A percentile compares a stretch with the other conserved stretches of the same genome.
Conservation (phyloP, 37 sponge, comb jelly and placozoan species). For the Hexactinellida sp. region DNA sequence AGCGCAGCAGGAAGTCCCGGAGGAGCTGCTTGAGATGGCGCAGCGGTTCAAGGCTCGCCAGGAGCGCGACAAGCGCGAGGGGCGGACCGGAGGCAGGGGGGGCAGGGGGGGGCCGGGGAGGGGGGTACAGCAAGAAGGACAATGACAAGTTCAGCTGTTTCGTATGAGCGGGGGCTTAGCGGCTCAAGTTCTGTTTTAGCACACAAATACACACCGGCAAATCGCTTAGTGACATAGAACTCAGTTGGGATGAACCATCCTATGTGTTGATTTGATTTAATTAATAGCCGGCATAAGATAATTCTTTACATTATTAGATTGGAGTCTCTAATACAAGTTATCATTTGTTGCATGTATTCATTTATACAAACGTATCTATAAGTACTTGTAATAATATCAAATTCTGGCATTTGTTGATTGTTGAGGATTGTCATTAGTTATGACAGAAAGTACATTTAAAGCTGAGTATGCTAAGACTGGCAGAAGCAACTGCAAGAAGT, state of each 20-base stretch:
- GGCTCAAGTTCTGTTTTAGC: not conserved
- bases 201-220: not conserved
- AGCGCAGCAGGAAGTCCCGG: conserved; percentile 76
- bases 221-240: conserved; percentile 9
- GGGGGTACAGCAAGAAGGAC: not conserved
- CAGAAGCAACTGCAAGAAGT: conserved; percentile 86
- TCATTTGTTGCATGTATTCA: no score
- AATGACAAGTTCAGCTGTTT: conserved; percentile 3
- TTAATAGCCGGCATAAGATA: not conserved
- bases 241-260: not conserved
- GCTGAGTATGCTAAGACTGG: conserved; percentile 86
- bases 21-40: conserved; percentile 70
- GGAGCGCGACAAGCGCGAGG: conserved; percentile 29
- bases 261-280: not conserved
- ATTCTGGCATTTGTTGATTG: not conserved
- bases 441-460: conserved; percentile 59
- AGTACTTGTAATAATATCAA: not conserved
- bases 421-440: not conserved
- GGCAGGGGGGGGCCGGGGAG: not conserved
- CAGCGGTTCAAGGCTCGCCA: conserved; percentile 59
- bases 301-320: not conserved
- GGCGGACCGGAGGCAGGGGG: conserved; percentile 20
- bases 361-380: no score
- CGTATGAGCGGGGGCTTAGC: not conserved
- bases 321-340: not conserved